A percentile compares a stretch with the other conserved stretches of the same genome.
phyloP scores from a whole-genome alignment of 2,888 invertebrate genomes.

The Folsomia candida region DNA sequence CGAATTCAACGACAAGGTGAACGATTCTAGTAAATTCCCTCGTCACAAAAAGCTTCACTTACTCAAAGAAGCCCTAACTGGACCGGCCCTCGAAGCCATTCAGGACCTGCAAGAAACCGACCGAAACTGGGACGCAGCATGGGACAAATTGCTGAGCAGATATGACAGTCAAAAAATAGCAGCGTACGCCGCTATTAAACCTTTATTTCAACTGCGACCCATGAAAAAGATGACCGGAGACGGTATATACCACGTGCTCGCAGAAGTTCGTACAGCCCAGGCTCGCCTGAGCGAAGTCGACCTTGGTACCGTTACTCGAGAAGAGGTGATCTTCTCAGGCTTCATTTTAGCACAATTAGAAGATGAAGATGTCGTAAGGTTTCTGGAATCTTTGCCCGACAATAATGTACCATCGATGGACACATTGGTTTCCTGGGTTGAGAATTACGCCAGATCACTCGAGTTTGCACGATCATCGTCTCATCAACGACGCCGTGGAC shows the following conservation, averaged over 20 bases:
- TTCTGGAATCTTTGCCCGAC: background rate
- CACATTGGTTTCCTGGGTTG: background rate
- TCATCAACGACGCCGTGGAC: too few species aligned
- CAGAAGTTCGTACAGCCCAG: slow-evolving; percentile 14
- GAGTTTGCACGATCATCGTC: too few species aligned
- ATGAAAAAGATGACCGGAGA: background rate
- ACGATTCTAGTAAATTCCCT: background rate
- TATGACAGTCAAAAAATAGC: slow-evolving; percentile 23
- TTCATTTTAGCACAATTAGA: slow-evolving; percentile 11
- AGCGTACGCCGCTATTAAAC: slow-evolving; percentile 15
- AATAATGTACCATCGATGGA: background rate
- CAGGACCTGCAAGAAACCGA: slow-evolving; percentile 15
- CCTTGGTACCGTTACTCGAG: background rate
- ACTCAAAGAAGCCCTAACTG: slow-evolving; percentile 14
- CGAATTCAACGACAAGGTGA: background rate
- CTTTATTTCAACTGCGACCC: slow-evolving; percentile 13
- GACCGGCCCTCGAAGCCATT: slow-evolving; percentile 5
- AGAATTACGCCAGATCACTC: slow-evolving; percentile 1
- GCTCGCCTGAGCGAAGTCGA: slow-evolving; percentile 4
- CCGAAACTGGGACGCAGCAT: slow-evolving; percentile 18
- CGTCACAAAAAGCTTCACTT: slow-evolving; percentile 14
- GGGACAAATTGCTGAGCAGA: slow-evolving; percentile 4
- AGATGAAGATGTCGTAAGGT: background rate
- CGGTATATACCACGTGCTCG: slow-evolving; percentile 11
- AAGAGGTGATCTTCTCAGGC: slow-evolving; percentile 4